Evolutionary conservation across 2,888 invertebrate genomes (phyloP).

Genomic region (Megalurothrips usitatus): DNA sequence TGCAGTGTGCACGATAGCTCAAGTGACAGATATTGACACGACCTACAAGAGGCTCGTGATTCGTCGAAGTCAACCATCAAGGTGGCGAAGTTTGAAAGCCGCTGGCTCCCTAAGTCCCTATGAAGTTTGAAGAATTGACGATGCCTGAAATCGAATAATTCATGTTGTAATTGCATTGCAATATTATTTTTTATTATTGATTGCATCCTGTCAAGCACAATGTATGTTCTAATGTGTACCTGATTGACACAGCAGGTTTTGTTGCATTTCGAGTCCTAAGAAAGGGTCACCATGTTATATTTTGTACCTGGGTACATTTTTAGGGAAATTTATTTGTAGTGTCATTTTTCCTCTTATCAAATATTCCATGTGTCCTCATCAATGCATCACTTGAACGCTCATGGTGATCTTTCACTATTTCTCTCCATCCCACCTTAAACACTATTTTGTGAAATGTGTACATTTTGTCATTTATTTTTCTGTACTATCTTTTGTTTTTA

Average conservation of each 20-base stretch:
- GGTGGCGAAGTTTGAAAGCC: neutral
- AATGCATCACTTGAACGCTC: conserved; percentile 8
- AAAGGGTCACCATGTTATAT: neutral
- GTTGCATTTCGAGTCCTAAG: conserved; percentile 7
- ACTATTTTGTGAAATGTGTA: conserved; percentile 10
- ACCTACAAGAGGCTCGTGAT: neutral
- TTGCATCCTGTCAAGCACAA: conserved; percentile 24
- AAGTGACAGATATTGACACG: conserved; percentile 10
- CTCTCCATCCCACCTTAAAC: neutral
- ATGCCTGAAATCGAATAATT: neutral
- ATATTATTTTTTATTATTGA: conserved; percentile 19
- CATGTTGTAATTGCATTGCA: neutral
- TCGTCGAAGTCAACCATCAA: neutral
- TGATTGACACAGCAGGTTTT: conserved; percentile 24
- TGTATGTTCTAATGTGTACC: conserved; percentile 22
- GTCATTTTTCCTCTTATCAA: conserved; percentile 11
- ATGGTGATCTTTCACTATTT: neutral
- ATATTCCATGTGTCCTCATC: conserved; percentile 15
- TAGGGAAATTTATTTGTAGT: conserved; percentile 22
- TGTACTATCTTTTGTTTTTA: conserved; percentile 16
- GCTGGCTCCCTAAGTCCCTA: conserved; percentile 4
- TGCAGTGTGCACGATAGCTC: conserved; percentile 22
- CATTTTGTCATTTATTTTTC: conserved; percentile 15
- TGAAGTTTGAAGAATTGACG: conserved; percentile 18
- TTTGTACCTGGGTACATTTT: conserved; percentile 22